A percentile compares a stretch with the other conserved stretches of the same genome.
phyloP scores from a whole-genome alignment of 2,888 invertebrate genomes.

The Yponomeuta malinellus region DNA sequence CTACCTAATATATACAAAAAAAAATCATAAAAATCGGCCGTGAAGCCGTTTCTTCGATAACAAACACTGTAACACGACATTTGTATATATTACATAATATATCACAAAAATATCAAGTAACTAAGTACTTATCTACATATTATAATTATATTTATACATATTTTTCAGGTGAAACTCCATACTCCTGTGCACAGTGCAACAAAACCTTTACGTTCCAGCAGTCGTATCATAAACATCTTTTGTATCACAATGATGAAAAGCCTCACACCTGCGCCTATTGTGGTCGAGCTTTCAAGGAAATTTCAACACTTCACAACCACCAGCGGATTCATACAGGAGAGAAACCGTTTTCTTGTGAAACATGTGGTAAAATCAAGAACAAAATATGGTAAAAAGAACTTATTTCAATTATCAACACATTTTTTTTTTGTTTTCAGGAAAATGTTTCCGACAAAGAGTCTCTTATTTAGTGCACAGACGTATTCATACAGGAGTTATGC shows the following conservation, averaged over 20 bases:
- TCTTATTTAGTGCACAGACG: constrained; percentile 89
- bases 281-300: constrained; percentile 88
- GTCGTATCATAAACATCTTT: constrained; percentile 90
- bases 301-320: constrained; percentile 91
- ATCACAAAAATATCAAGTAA: too few relatives aligned
- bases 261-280: constrained; percentile 85
- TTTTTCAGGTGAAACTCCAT: constrained; percentile 88
- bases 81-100: too few relatives aligned
- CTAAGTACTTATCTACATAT: too few relatives aligned
- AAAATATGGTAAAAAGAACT: background rate
- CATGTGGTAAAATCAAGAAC: constrained; percentile 79
- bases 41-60: too few relatives aligned
- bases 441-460: constrained; percentile 90
- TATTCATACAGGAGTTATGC: constrained; percentile 91
- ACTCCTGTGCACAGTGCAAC: constrained; percentile 86
- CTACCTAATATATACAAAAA: too few relatives aligned
- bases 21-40: too few relatives aligned
- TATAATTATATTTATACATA: background rate
- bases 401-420: background rate
- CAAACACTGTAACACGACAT: too few relatives aligned
- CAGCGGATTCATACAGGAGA: constrained; percentile 90
- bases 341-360: constrained; percentile 90
- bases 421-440: constrained; percentile 73
- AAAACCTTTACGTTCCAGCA: constrained; percentile 94
- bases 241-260: constrained; percentile 91